Base-by-base conservation (phyloP, 2,888 invertebrate genomes). In the Dione juno region DNA sequence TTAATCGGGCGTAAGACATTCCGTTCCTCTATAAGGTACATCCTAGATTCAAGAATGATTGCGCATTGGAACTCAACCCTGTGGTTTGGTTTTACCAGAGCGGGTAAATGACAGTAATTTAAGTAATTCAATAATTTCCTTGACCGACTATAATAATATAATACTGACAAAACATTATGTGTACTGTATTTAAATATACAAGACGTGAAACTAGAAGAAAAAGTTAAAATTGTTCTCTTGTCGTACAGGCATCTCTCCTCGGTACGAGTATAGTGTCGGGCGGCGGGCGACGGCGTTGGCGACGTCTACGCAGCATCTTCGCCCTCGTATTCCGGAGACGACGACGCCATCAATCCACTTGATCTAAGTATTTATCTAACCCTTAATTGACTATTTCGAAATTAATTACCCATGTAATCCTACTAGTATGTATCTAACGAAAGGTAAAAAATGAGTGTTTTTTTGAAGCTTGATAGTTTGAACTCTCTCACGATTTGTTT, bases 301-400 rank as follows among this genome's bases (percentile, higher is more conserved):
- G 97, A 90, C 94, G 97, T 19, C 93, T 97, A 70, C 94, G 97
- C 82, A 97, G 97, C 79, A 97, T 97, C 83, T 96, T 97, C 84
- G 96, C 97, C 64, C 94, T 97, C 76, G 97, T 97, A 74, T 97
- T 97, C 87, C 95, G 95, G 74, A 92, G 95, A 71, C 94, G 94
- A 77, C 91, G 95, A 72, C 92, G 92, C 11, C 88, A 86, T n/a
- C 84, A 85, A 67, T 76, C 86, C 48, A 79, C 84, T 70, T 87
- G 88, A 28, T 88, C 83, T 81, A 45, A 61, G 45, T 57, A 57
- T 57, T 57, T 7, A 16, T 16, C 57, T 37, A 40, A 54, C 35
- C 37, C 37, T 54, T 35, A 9, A 52, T n/a, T n/a, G n/a, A n/a
- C n/a, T n/a, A n/a, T n/a, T n/a, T n/a, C n/a, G n/a, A n/a, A n/a